phyloP scores from a whole-genome alignment of 2,113 vertebrate species.

The Daubentonia madagascariensis region DNA sequence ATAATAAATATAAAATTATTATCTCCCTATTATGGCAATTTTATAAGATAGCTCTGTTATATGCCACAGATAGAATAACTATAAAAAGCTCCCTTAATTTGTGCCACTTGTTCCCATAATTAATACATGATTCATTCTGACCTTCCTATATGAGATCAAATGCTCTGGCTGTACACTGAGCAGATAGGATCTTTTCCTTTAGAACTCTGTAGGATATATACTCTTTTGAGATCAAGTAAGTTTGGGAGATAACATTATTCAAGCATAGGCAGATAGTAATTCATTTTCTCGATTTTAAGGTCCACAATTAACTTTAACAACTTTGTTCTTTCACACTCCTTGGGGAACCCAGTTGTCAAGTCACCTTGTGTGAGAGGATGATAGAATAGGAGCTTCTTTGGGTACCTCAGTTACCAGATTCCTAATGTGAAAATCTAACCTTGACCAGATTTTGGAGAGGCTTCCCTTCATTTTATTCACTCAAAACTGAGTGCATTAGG shows the following conservation, averaged over 20 bases:
- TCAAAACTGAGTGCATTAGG: background rate
- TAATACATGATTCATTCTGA: background rate
- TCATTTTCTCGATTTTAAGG: background rate
- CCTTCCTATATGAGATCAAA: background rate
- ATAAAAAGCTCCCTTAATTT: background rate
- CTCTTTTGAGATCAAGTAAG: background rate
- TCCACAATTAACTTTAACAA: background rate
- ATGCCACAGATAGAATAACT: background rate
- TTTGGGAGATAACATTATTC: background rate
- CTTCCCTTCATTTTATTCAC: background rate
- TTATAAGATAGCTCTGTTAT: background rate
- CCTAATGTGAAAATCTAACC: background rate
- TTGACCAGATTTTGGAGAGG: background rate
- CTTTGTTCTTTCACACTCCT: background rate
- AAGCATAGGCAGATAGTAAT: background rate
- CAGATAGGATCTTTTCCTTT: background rate
- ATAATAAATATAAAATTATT: background rate
- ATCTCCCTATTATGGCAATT: background rate
- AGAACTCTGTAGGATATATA: background rate
- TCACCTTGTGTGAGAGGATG: background rate
- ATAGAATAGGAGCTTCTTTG: background rate
- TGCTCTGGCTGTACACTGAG: fast-evolving
- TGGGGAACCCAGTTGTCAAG: background rate
- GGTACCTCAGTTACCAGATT: background rate
- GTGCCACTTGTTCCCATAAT: background rate